Conservation (phyloP, 2,888 invertebrate species). For the Scaptomyza polygonia region DNA sequence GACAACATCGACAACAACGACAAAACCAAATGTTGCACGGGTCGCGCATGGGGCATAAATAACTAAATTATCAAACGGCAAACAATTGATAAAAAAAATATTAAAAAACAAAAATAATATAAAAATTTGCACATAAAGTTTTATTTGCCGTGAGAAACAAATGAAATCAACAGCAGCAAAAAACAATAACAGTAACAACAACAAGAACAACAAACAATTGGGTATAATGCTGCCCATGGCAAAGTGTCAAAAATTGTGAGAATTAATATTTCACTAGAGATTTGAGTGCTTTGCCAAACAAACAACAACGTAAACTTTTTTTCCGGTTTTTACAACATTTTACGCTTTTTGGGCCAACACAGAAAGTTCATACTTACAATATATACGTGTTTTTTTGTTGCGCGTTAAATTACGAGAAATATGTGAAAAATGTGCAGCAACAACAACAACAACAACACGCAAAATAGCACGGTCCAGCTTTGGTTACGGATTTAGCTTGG, state of each 20-base stretch:
- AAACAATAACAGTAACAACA: slow-evolving; percentile 12
- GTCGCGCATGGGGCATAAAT: slow-evolving; percentile 45
- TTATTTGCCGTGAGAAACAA: slow-evolving; percentile 9
- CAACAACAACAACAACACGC: slow-evolving; percentile 33
- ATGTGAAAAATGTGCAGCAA: slow-evolving; percentile 62
- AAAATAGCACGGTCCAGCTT: slow-evolving; percentile 33
- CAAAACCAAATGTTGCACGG: slow-evolving; percentile 12
- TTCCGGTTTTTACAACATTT: slow-evolving; percentile 46
- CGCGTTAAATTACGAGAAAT: slow-evolving; percentile 75
- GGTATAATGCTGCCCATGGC: slow-evolving; percentile 38
- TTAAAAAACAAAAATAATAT: slow-evolving; percentile 33
- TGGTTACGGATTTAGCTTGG: slow-evolving; percentile 1
- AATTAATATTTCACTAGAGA: slow-evolving; percentile 78
- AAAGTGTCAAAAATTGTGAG: slow-evolving; percentile 74
- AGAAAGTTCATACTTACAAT: slow-evolving; percentile 14
- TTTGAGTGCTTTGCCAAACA: slow-evolving; percentile 54
- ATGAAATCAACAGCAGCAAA: slow-evolving; percentile 17
- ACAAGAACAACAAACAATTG: slow-evolving; percentile 31
- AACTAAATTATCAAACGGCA: slow-evolving; percentile 45
- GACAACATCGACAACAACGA: slow-evolving; percentile 9
- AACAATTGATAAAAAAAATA: slow-evolving; percentile 50
- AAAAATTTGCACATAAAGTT: slow-evolving; percentile 38
- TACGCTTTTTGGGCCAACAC: slow-evolving; percentile 29
- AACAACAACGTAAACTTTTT: slow-evolving; percentile 53
- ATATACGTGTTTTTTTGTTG: slow-evolving; percentile 21